phyloP scores from a whole-genome alignment of 2,113 vertebrate species.

The Panurus biarmicus region DNA sequence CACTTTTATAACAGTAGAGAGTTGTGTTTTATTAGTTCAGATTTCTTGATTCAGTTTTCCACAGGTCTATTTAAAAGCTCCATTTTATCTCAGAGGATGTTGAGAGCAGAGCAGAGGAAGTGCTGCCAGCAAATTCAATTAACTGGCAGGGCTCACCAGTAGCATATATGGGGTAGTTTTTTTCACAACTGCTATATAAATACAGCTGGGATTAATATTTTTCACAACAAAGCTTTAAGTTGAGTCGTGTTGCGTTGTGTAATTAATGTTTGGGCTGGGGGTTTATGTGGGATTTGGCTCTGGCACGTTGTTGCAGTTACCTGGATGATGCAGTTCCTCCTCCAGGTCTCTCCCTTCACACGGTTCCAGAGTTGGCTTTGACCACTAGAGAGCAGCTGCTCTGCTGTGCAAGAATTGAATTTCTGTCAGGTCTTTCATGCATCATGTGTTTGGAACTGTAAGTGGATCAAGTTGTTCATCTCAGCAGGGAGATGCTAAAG shows the following conservation, averaged over 20 bases:
- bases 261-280: slow-evolving; percentile 64
- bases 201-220: slow-evolving; percentile 78
- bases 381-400: slow-evolving; percentile 77
- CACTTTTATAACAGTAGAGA: slow-evolving; percentile 78
- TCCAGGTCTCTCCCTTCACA: slow-evolving; percentile 64
- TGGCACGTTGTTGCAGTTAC: slow-evolving; percentile 49
- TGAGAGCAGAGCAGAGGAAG: slow-evolving; percentile 72
- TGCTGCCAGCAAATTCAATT: slow-evolving; percentile 78
- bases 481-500: slow-evolving; percentile 73
- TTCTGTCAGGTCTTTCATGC: slow-evolving; percentile 77
- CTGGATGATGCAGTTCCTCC: slow-evolving; percentile 62
- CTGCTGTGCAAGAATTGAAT: slow-evolving; percentile 75
- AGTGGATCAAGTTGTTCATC: slow-evolving; percentile 77
- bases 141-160: slow-evolving; percentile 72
- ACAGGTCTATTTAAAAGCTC: slow-evolving; percentile 76
- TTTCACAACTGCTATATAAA: slow-evolving; percentile 75
- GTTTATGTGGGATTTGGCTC: slow-evolving; percentile 48
- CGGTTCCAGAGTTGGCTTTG: slow-evolving; percentile 72
- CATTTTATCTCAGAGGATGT: slow-evolving; percentile 77
- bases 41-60: slow-evolving; percentile 80
- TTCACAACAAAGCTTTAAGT: slow-evolving; percentile 69
- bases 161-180: slow-evolving; percentile 56
- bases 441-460: slow-evolving; percentile 77
- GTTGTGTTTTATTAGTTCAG: slow-evolving; percentile 81
- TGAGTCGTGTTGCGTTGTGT: slow-evolving; percentile 50